phyloP scores from a whole-genome alignment of 1,140 invertebrate species.

The Bombus soroeensis region DNA sequence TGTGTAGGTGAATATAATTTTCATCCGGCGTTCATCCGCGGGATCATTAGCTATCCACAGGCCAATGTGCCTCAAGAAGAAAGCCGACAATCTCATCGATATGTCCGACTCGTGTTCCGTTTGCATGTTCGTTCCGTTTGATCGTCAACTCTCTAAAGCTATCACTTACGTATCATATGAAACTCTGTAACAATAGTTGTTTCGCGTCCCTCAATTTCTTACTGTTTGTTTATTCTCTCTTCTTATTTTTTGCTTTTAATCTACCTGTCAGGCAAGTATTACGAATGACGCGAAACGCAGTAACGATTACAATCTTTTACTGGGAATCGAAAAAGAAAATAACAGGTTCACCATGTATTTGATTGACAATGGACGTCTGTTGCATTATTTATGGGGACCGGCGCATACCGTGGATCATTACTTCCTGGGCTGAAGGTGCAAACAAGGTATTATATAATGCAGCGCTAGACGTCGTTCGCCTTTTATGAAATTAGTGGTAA shows the following conservation, averaged over 20 bases:
- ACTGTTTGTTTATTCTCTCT: no score
- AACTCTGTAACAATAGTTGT: not conserved
- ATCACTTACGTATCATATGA: not conserved
- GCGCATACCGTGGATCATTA: not conserved
- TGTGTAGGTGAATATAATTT: slow-evolving; percentile 21
- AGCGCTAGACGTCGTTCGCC: no score
- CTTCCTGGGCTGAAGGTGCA: no score
- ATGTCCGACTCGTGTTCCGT: not conserved
- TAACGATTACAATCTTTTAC: not conserved
- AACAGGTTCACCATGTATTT: not conserved
- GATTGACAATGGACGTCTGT: not conserved
- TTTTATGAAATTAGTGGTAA: no score
- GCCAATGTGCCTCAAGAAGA: slow-evolving; percentile 54
- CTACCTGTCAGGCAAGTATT: not conserved
- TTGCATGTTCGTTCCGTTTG: not conserved
- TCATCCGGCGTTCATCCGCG: not conserved
- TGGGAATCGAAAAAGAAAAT: not conserved
- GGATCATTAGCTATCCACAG: slow-evolving; percentile 41
- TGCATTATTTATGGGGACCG: not conserved
- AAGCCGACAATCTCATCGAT: slow-evolving; percentile 44
- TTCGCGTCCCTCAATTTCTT: not conserved
- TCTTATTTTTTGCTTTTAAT: not conserved
- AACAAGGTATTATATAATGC: no score
- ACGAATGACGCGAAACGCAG: not conserved
- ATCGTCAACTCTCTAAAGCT: no score